Conservation (phyloP, 2,113 vertebrate genomes). For the Gymnogyps californianus region DNA sequence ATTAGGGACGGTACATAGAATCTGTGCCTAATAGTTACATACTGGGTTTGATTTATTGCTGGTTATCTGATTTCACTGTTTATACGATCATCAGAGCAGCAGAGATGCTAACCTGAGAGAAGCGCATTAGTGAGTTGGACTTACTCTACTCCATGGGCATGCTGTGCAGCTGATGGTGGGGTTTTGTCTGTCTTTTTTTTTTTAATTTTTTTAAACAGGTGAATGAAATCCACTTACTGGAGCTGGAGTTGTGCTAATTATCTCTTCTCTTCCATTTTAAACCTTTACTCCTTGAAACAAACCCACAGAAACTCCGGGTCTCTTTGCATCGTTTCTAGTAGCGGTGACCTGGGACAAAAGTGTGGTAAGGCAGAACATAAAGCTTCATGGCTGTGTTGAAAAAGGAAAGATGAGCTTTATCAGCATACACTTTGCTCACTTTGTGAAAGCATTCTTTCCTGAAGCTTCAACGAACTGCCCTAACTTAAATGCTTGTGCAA, state of each 20-base stretch:
- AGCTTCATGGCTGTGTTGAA: neutral
- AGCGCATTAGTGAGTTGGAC: neutral
- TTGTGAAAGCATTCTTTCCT: neutral
- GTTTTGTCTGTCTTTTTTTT: neutral
- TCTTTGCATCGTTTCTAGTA: neutral
- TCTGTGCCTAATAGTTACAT: neutral
- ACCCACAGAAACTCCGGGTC: neutral
- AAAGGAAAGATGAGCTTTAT: neutral
- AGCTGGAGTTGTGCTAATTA: neutral
- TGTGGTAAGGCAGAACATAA: neutral
- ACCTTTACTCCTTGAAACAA: neutral
- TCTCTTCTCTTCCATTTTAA: neutral
- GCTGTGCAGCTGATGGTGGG: too few species aligned
- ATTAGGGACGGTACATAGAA: neutral
- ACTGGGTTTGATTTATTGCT: neutral
- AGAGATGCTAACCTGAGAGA: neutral
- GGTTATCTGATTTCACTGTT: neutral
- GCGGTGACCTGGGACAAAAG: neutral
- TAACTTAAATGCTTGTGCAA: neutral
- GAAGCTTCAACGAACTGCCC: neutral
- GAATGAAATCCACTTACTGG: neutral
- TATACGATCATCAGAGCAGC: neutral
- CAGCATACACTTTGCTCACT: rapidly evolving
- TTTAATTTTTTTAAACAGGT: neutral
- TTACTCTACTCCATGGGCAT: neutral